phyloP scores from a whole-genome alignment of 1,140 invertebrate species.

The Papilio polytes region DNA sequence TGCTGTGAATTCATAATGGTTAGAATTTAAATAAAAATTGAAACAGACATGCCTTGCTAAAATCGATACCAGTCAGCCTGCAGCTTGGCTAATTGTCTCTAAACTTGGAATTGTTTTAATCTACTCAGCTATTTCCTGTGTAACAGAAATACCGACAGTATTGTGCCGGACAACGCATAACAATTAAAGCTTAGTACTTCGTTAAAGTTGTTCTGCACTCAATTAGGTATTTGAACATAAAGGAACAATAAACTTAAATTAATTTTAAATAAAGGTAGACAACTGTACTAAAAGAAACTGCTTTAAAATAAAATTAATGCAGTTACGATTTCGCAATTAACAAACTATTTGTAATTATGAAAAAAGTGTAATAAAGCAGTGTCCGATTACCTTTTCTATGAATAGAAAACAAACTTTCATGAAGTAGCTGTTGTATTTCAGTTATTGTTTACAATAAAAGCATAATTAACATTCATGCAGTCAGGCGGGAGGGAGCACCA shows the following conservation, averaged over 20 bases:
- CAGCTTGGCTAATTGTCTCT: conserved; percentile 32
- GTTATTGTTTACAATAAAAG: conserved; percentile 1
- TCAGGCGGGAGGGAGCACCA: neutral
- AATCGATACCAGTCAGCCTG: conserved; percentile 21
- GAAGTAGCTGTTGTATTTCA: neutral
- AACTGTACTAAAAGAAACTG: neutral
- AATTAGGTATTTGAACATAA: neutral
- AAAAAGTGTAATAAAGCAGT: neutral
- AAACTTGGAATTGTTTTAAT: conserved; percentile 37
- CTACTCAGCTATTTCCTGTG: conserved; percentile 10
- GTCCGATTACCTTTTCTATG: neutral
- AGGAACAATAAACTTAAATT: neutral
- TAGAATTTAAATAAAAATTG: neutral
- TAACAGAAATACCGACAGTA: conserved; percentile 21
- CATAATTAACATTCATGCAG: conserved; percentile 18
- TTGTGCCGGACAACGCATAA: conserved; percentile 19
- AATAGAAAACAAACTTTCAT: neutral
- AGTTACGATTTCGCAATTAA: no score
- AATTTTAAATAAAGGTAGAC: neutral
- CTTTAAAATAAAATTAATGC: no score
- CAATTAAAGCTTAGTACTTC: conserved; percentile 17
- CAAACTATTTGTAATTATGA: neutral
- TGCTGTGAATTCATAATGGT: neutral
- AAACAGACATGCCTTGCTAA: neutral
- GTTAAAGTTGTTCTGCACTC: conserved; percentile 20